Percentiles rank a stretch among this genome's conserved stretches.
Conservation (phyloP, 2,797 vertebrate genomes). For the Apogon hyalosoma region DNA sequence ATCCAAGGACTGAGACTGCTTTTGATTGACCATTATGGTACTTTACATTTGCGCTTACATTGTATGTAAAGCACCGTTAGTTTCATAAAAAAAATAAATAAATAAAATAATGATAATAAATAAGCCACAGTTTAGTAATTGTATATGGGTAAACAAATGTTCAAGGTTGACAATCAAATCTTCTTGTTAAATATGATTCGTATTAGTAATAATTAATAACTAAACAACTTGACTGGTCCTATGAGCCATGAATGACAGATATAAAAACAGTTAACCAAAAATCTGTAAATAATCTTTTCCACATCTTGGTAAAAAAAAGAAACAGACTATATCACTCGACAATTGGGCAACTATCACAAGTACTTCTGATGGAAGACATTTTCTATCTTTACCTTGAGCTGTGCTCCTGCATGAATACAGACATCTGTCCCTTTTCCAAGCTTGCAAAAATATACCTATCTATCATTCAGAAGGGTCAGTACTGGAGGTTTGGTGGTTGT, state of each 20-base stretch:
- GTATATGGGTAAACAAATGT: slow-evolving; percentile 45
- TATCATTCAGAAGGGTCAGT: slow-evolving; percentile 18
- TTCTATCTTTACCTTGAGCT: slow-evolving; percentile 38
- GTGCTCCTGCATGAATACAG: slow-evolving; percentile 62
- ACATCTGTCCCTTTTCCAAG: slow-evolving; percentile 22
- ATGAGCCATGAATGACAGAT: slow-evolving; percentile 49
- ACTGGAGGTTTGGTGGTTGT: slow-evolving; percentile 12
- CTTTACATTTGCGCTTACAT: slow-evolving; percentile 12
- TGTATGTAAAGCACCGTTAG: slow-evolving; percentile 29
- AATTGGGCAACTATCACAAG: slow-evolving; percentile 32
- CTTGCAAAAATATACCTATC: too few species aligned
- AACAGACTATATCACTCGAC: slow-evolving; percentile 29
- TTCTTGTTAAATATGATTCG: slow-evolving; percentile 52
- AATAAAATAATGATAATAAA: not conserved
- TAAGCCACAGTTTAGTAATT: slow-evolving; percentile 26
- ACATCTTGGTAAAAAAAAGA: slow-evolving; percentile 33
- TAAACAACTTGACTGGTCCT: slow-evolving; percentile 23
- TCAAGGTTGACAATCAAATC: slow-evolving; percentile 83
- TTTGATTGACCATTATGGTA: slow-evolving; percentile 35
- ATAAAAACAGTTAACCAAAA: slow-evolving; percentile 45
- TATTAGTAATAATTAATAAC: slow-evolving; percentile 29
- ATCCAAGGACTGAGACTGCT: slow-evolving; percentile 28
- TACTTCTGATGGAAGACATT: too few species aligned
- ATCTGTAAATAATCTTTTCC: slow-evolving; percentile 57
- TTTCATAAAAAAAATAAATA: slow-evolving; percentile 3